Conservation (phyloP, 2,888 invertebrate species). For the Eledone cirrhosa region DNA sequence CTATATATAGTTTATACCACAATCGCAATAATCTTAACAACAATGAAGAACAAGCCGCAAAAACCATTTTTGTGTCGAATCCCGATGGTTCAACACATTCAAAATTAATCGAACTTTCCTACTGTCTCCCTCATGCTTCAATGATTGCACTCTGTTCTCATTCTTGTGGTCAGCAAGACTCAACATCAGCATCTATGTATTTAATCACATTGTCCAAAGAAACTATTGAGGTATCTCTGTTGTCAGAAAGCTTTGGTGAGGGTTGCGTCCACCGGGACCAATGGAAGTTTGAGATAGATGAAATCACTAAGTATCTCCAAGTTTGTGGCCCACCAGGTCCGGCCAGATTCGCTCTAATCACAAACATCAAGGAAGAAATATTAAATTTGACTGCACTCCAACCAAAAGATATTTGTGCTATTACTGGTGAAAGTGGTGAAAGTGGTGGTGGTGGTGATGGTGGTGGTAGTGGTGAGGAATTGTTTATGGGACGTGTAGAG, state of each 20-base stretch:
- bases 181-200: slow-evolving; percentile 46
- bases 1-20: slow-evolving; percentile 45
- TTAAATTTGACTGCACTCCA: slow-evolving; percentile 10
- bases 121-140: slow-evolving; percentile 34
- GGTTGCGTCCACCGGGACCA: slow-evolving; percentile 40
- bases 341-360: slow-evolving; percentile 47
- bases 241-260: slow-evolving; percentile 38
- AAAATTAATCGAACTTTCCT: slow-evolving; percentile 31
- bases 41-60: slow-evolving; percentile 29
- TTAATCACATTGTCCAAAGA: slow-evolving; percentile 35
- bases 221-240: slow-evolving; percentile 29
- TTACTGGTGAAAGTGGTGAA: slow-evolving; percentile 35
- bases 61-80: slow-evolving; percentile 41
- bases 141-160: slow-evolving; percentile 50
- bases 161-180: slow-evolving; percentile 46
- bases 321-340: slow-evolving; percentile 49
- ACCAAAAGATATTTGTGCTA: slow-evolving; percentile 36
- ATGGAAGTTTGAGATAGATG: slow-evolving; percentile 44
- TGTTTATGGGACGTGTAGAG: slow-evolving; percentile 36
- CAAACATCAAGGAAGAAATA: slow-evolving; percentile 37
- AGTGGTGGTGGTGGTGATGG: slow-evolving; percentile 29
- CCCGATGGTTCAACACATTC: slow-evolving; percentile 37
- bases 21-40: slow-evolving; percentile 38
- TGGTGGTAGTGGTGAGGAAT: too few relatives aligned
- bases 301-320: slow-evolving; percentile 33